phyloP scores from a whole-genome alignment of 2,797 vertebrate species.

The Gymnothorax reevesii region DNA sequence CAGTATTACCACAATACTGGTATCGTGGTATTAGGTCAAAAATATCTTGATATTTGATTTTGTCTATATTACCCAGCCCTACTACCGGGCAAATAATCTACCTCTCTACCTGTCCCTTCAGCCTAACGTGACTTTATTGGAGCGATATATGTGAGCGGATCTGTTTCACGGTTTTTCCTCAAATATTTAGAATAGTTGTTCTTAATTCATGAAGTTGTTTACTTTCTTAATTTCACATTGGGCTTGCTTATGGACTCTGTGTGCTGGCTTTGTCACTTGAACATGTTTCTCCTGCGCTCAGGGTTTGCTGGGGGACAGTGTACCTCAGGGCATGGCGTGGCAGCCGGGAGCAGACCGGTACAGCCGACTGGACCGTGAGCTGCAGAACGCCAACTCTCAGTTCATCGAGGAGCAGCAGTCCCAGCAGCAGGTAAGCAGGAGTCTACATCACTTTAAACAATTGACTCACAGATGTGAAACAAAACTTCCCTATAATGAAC shows the following conservation, averaged over 20 bases:
- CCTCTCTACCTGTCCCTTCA: no score
- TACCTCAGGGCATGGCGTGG: slow-evolving; percentile 77
- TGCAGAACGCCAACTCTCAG: slow-evolving; percentile 87
- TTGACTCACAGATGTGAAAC: background rate
- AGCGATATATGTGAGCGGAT: background rate
- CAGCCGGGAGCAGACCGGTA: slow-evolving; percentile 78
- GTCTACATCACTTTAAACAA: background rate
- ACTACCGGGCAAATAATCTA: no score
- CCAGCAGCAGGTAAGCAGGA: slow-evolving; percentile 87
- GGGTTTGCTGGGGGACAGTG: slow-evolving; percentile 79
- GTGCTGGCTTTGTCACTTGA: background rate
- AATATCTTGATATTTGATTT: no score
- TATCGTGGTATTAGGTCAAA: no score
- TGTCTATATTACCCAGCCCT: no score
- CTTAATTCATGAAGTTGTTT: background rate
- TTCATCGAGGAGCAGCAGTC: slow-evolving; percentile 92
- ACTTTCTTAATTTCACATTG: background rate
- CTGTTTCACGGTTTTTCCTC: background rate
- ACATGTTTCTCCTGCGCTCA: slow-evolving; percentile 45
- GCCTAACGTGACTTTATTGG: background rate
- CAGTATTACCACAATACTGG: no score
- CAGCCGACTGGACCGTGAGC: slow-evolving; percentile 79
- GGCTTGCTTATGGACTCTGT: background rate
- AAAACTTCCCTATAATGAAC: background rate
- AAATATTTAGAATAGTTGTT: background rate